These are phyloP conservation scores for Synanthedon tipuliformis DNA, from an alignment of 2,888 invertebrate species.

Conservation along the genomic window DNA sequence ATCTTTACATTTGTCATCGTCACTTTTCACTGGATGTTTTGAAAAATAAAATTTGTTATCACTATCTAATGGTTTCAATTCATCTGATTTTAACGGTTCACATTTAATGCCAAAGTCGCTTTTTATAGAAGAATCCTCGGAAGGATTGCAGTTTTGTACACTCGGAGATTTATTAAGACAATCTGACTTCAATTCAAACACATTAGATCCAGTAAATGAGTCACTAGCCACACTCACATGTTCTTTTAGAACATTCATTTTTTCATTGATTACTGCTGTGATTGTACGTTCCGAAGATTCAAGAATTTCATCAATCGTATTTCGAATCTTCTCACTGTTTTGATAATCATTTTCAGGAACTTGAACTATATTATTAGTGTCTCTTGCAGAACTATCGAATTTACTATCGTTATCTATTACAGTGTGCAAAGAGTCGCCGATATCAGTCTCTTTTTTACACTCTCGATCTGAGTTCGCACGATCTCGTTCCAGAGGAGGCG, in stretches of 20 bases:
- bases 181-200: background rate
- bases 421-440: slow-evolving; percentile 19
- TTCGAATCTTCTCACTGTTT: slow-evolving; percentile 14
- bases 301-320: background rate
- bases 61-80: slow-evolving; percentile 21
- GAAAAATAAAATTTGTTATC: slow-evolving; percentile 19
- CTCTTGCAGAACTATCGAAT: slow-evolving; percentile 20
- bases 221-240: background rate
- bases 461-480: slow-evolving; percentile 23
- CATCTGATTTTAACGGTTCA: slow-evolving; percentile 24
- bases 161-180: background rate
- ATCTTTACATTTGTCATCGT: slow-evolving; percentile 25
- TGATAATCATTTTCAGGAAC: slow-evolving; percentile 19
- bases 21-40: slow-evolving; percentile 15
- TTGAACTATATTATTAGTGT: slow-evolving; percentile 19
- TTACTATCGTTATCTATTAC: slow-evolving; percentile 18
- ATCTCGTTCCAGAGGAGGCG: slow-evolving; percentile 23
- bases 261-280: background rate
- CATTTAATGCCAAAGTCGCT: slow-evolving; percentile 19
- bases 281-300: background rate
- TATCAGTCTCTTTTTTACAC: slow-evolving; percentile 35
- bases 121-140: background rate
- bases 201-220: background rate
- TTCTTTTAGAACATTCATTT: background rate
- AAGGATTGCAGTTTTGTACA: slow-evolving; percentile 9